phyloP scores from a whole-genome alignment of 2,888 invertebrate species.

The Mimas tiliae region DNA sequence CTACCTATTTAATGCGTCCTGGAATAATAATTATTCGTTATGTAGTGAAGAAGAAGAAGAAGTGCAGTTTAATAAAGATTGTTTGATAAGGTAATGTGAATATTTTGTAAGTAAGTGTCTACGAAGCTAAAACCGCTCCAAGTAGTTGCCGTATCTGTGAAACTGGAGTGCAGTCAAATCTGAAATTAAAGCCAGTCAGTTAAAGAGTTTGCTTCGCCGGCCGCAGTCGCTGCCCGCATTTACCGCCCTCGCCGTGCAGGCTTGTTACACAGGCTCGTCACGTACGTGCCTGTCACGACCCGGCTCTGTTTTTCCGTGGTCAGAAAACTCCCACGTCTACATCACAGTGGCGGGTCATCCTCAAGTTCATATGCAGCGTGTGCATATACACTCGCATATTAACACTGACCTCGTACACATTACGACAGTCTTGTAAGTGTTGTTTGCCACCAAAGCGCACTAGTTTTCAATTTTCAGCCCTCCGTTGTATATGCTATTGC shows the following conservation, averaged over 20 bases:
- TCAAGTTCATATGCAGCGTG: slow-evolving; percentile 46
- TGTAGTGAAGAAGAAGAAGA: background rate
- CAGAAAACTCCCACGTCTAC: slow-evolving; percentile 51
- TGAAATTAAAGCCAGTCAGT: slow-evolving; percentile 63
- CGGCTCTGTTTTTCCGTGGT: slow-evolving; percentile 64
- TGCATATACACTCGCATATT: background rate
- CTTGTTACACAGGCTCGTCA: slow-evolving; percentile 60
- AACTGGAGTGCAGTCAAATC: slow-evolving; percentile 54
- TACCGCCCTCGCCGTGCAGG: slow-evolving; percentile 12
- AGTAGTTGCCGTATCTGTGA: slow-evolving; percentile 42
- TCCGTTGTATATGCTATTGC: slow-evolving; percentile 31
- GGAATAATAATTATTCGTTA: too few relatives aligned
- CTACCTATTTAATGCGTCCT: too few relatives aligned
- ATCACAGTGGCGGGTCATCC: slow-evolving; percentile 39
- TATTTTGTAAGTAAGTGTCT: background rate
- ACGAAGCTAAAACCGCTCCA: background rate
- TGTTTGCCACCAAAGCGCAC: slow-evolving; percentile 35
- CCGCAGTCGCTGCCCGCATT: slow-evolving; percentile 28
- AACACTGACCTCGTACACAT: slow-evolving; percentile 29
- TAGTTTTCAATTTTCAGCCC: slow-evolving; percentile 34
- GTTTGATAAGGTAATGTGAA: background rate
- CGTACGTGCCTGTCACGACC: slow-evolving; percentile 62
- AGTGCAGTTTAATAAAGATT: too few relatives aligned
- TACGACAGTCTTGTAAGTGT: slow-evolving; percentile 27
- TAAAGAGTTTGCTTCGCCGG: slow-evolving; percentile 58